These are phyloP conservation scores for Neolamprologus brichardi DNA, from an alignment of 2,113 vertebrate species.

Conservation along the genomic window DNA sequence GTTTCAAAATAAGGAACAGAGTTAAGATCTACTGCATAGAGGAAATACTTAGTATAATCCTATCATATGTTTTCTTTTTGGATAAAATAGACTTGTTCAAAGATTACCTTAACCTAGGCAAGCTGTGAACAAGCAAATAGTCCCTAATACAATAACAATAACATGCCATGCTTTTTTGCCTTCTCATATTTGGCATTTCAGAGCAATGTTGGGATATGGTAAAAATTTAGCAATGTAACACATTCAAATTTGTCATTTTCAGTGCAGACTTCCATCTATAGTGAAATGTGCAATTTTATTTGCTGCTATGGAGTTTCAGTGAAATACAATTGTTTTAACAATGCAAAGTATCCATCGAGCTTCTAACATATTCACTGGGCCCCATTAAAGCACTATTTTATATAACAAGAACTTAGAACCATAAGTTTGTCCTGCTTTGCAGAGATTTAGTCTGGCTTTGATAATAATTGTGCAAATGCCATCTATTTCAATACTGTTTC, in stretches of 20 bases:
- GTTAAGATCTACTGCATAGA: not conserved
- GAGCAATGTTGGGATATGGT: conserved; percentile 7
- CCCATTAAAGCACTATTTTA: conserved; percentile 16
- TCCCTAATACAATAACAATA: not conserved
- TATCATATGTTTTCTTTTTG: not conserved
- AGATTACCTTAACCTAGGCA: not conserved
- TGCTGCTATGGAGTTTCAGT: conserved; percentile 27
- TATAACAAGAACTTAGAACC: conserved; percentile 20
- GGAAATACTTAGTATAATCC: not conserved
- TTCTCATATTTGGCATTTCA: conserved; percentile 16
- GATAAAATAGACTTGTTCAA: not conserved
- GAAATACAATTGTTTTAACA: conserved; percentile 46
- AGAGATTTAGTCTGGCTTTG: conserved; percentile 41
- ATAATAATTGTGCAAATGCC: conserved; percentile 23
- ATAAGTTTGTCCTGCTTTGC: not conserved
- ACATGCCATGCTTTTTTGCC: not conserved
- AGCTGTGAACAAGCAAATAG: not conserved
- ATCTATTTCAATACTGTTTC: conserved; percentile 17
- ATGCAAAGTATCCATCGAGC: not conserved
- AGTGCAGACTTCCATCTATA: conserved; percentile 1
- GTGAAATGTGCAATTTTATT: conserved; percentile 2
- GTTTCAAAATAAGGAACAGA: not conserved
- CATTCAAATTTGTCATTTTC: conserved; percentile 20
- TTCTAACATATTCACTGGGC: not conserved
- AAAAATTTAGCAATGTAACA: not conserved